Evolutionary conservation across 2,113 vertebrate species (phyloP), one percentile per base, ranked within the genome.

Genomic region (Pedionomus torquatus): DNA sequence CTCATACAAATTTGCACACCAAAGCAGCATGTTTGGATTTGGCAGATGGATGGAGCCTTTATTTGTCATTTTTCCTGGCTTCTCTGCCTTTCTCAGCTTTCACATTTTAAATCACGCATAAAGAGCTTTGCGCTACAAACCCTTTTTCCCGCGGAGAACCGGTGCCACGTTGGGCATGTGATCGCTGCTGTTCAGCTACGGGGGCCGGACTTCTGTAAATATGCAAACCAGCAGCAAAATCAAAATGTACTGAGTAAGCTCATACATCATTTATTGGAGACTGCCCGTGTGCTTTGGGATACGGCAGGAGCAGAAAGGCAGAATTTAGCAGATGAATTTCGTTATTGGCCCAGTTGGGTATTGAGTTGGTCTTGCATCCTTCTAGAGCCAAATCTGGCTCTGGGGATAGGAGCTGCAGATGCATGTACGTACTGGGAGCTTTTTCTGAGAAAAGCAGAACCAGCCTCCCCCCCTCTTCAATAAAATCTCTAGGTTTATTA

Each of bases 151-250:
- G 66, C 63, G 49, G 82, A 51, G 75, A 20, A 71, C 37, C 13
- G 3, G 33, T 71, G 90, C 87, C 68, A 10, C 10, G 1, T 13
- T 31, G 64, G 87, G 75, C 18, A 1, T 3, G 11, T 25, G 28
- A 28, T 63, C 0, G 2, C 71, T 92, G 17, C 9, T 26, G 60
- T 74, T 72, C 24, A 65, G 76, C 10, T 11, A 6, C 1, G 3
- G 64, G 64, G 55, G 82, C 75, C 0, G 2, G 52, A 9, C 9
- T 93, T 78, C 31, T 44, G 64, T 79, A 35, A 82, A n/a, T 48
- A 87, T 75, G 65, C 92, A 95, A 96, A 89, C 85, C 89, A 84
- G 90, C 83, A 84, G 49, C 33, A 43, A 77, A 92, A 78, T 35
- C 30, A 63, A 74, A 88, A 81, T 63, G 17, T 60, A 21, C 91